Percentiles rank a stretch among this genome's conserved stretches.
Conservation (phyloP, 2,888 invertebrate genomes). For the Griposia aprilina region DNA sequence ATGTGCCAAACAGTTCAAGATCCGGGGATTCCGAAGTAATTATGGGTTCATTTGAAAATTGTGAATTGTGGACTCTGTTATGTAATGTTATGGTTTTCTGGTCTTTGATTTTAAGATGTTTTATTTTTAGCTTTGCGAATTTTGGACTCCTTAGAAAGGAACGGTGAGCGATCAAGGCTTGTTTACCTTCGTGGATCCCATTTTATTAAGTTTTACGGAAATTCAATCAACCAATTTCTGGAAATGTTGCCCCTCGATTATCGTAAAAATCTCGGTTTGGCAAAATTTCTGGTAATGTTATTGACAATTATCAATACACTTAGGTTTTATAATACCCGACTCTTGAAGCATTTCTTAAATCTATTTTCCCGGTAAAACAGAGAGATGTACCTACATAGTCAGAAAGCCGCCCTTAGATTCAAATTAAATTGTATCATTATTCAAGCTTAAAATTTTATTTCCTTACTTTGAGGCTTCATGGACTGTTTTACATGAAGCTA, state of each 20-base stretch:
- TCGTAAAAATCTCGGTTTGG: not conserved
- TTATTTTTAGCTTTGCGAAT: not conserved
- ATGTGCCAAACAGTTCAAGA: conserved; percentile 60
- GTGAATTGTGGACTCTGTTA: conserved; percentile 27
- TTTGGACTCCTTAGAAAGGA: not conserved
- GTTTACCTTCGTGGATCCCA: not conserved
- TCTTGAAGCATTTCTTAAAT: not conserved
- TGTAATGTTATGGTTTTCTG: not conserved
- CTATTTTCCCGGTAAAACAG: not conserved
- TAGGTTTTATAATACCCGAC: not conserved
- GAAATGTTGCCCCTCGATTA: not conserved
- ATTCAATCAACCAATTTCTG: not conserved
- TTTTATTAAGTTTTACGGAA: not conserved
- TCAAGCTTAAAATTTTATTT: conserved; percentile 52
- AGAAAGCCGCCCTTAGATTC: not conserved
- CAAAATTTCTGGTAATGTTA: not conserved
- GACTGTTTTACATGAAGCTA: conserved; percentile 35
- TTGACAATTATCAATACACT: not conserved
- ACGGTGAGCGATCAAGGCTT: not conserved
- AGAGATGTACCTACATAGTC: not conserved
- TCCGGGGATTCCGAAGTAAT: conserved; percentile 57
- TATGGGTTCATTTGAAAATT: conserved; percentile 51
- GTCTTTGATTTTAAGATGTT: not conserved
- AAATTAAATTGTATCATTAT: conserved; percentile 41
- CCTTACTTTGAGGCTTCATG: conserved; percentile 30